Evolutionary conservation across 2,113 vertebrate genomes (phyloP).

Genomic region (Dolichotis patagonum): DNA sequence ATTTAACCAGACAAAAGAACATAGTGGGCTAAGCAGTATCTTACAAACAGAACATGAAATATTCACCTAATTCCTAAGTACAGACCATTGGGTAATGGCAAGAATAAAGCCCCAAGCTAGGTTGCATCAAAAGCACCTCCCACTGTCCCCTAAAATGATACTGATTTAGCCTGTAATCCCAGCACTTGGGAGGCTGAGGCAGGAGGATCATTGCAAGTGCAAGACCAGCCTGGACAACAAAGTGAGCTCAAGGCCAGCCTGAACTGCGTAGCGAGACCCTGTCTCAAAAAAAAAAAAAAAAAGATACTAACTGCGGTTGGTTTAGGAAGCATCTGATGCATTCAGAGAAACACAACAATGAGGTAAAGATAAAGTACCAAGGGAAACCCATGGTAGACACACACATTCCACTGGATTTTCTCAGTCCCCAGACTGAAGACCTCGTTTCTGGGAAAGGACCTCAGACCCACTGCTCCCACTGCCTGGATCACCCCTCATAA

Average conservation of each 20-base stretch:
- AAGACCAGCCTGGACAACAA: no score
- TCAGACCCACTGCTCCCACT: background rate
- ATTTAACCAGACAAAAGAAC: conserved; percentile 17
- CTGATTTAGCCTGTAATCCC: background rate
- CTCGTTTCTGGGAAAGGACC: background rate
- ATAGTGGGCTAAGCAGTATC: background rate
- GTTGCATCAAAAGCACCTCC: background rate
- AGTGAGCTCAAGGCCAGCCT: no score
- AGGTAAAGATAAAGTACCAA: background rate
- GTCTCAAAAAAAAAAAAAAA: background rate
- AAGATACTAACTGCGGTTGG: background rate
- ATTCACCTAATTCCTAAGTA: background rate
- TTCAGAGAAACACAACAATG: background rate
- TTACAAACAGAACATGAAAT: background rate
- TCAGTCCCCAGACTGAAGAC: background rate
- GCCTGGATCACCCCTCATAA: background rate
- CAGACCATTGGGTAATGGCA: background rate
- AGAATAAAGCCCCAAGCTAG: background rate
- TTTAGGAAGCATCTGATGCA: background rate
- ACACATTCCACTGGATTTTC: background rate
- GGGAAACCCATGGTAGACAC: background rate
- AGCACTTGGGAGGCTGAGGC: no score
- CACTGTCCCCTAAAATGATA: background rate
- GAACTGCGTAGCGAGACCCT: no score
- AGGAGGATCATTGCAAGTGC: no score